These are phyloP conservation scores for Hemiscyllium ocellatum DNA, from an alignment of 2,113 vertebrate species.

Conservation along the genomic window DNA sequence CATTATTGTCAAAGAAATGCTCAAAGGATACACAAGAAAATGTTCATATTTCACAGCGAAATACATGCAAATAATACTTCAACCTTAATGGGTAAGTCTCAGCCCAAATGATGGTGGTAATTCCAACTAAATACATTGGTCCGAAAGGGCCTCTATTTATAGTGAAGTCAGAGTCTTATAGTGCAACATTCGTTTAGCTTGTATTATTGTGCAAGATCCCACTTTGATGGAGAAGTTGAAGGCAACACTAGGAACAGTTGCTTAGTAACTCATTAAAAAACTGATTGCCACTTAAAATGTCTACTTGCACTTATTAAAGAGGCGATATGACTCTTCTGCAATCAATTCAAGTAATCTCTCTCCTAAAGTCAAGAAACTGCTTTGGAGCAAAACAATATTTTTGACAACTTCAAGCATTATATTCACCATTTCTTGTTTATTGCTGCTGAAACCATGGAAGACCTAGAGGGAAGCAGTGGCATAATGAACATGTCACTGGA, in stretches of 20 bases:
- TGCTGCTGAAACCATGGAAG: neutral
- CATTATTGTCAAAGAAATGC: neutral
- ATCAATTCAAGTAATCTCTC: neutral
- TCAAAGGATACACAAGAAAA: neutral
- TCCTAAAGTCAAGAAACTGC: neutral
- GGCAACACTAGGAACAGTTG: neutral
- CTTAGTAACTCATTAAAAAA: neutral
- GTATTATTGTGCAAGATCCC: neutral
- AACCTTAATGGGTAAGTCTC: neutral
- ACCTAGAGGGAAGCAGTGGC: neutral
- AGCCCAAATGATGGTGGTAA: neutral
- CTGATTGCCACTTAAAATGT: neutral
- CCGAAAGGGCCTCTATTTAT: neutral
- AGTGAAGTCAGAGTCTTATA: neutral
- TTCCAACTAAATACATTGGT: neutral
- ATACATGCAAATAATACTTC: neutral
- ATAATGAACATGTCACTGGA: too few relatives aligned
- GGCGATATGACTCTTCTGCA: neutral
- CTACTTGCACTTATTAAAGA: neutral
- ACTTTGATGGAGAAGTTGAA: neutral
- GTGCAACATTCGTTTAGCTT: neutral
- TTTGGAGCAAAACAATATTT: neutral
- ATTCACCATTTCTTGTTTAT: neutral
- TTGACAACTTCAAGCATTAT: neutral
- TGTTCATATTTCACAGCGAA: neutral